Conservation (phyloP, 2,113 vertebrate species). For the Muscicapa adusta region DNA sequence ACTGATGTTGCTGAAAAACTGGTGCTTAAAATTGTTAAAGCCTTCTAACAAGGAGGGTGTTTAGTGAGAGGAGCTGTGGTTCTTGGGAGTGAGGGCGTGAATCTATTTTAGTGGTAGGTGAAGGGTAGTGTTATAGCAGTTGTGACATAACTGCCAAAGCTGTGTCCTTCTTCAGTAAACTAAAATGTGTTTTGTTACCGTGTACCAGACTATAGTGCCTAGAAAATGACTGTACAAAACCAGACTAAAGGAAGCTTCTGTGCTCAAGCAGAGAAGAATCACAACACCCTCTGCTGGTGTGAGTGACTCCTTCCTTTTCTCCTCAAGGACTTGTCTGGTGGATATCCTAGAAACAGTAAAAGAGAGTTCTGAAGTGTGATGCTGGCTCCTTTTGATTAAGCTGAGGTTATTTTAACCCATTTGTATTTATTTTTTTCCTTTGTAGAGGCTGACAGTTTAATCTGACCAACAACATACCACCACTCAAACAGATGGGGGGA, state of each 20-base stretch:
- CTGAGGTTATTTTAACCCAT: background rate
- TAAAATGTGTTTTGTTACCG: background rate
- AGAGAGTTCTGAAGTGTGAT: background rate
- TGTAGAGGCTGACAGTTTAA: background rate
- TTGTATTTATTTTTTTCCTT: background rate
- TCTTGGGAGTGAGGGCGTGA: background rate
- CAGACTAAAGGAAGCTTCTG: background rate
- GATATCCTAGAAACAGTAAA: background rate
- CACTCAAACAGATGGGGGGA: background rate
- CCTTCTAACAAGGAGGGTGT: background rate
- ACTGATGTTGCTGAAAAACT: background rate
- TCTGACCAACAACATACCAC: background rate
- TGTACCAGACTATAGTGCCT: background rate
- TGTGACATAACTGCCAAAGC: conserved; percentile 17
- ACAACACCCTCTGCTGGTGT: conserved; percentile 27
- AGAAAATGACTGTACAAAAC: background rate
- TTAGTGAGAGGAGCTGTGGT: background rate
- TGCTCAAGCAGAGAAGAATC: background rate
- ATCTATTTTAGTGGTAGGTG: background rate
- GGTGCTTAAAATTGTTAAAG: background rate
- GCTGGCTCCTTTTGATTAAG: background rate
- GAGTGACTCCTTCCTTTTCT: background rate
- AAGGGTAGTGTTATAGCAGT: background rate
- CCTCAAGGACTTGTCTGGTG: background rate
- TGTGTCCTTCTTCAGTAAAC: background rate